Evolutionary conservation across 2,888 invertebrate species (phyloP), one percentile per base, ranked within the genome.

Genomic region (Tetramorium bicarinatum): DNA sequence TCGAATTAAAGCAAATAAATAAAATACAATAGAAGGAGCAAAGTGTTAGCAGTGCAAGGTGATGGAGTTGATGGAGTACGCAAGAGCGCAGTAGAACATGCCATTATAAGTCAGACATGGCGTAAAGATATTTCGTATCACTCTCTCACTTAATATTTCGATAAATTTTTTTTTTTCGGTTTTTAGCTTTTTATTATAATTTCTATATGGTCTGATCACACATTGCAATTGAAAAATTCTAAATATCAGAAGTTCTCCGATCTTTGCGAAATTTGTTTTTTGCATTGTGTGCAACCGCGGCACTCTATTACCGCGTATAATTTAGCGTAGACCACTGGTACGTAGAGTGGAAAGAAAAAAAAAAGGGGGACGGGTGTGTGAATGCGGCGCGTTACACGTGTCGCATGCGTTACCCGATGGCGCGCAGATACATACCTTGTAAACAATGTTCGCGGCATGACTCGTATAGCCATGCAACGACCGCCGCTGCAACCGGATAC

Each of bases 381-480:
- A 21, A 62, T 29, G 61, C 52, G 38, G 69, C 80, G 29, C 21
- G 83, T 72, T 79, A 80, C 79, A 80, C 52, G 38, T 80, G 71
- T 80, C 72, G 82, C 76, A 76, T 76, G 83, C 83, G 74, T 76
- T 82, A 59, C 76, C 29, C 59, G 82, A 71, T 71, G 79, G 56
- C 56, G 47, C 59, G 25, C 79, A 61, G 79, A 72, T 80, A 79
- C 59, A 72, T 72, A 82, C 85, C 89, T 89, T 89, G 89, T 89
- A 89, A 89, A 89, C 89, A 89, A 86, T 89, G 89, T 89, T 89
- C 87, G 85, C 77, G 80, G 86, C 85, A 84, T 67, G 87, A 75
- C 76, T 72, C 59, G 59, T 71, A 59, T 18, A 47, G 56, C 47
- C 38, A 18, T 44, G 59, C 79, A 49, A 80, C 72, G 59, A 61